phyloP scores from a whole-genome alignment of 2,797 vertebrate genomes.

The Crenichthys baileyi region DNA sequence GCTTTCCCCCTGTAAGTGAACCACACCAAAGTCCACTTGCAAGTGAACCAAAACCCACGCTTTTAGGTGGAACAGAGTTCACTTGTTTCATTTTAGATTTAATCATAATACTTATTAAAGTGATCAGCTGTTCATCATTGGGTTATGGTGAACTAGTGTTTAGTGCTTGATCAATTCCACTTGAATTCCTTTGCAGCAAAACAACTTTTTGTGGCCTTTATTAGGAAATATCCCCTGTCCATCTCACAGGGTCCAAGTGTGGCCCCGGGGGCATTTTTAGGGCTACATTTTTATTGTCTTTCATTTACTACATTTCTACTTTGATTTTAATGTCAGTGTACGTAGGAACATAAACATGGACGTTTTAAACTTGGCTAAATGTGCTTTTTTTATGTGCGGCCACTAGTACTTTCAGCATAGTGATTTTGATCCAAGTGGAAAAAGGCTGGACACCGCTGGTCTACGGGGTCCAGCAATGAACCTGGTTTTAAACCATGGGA shows the following conservation, averaged over 20 bases:
- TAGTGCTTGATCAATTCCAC: too few relatives aligned
- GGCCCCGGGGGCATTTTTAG: neutral
- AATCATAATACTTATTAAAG: neutral
- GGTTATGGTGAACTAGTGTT: too few relatives aligned
- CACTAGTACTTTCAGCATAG: neutral
- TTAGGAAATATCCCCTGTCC: neutral
- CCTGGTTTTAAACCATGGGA: slow-evolving; percentile 1
- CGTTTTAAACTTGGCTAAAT: neutral
- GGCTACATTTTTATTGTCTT: neutral
- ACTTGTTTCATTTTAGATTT: neutral
- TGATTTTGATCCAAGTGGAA: neutral
- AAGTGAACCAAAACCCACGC: neutral
- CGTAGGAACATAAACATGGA: neutral
- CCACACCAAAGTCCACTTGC: neutral
- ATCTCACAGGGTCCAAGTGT: neutral
- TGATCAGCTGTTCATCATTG: too few relatives aligned
- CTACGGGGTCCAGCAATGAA: neutral
- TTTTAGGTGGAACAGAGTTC: neutral
- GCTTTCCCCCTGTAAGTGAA: neutral
- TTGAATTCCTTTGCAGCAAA: neutral
- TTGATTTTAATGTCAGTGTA: neutral
- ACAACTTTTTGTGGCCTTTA: neutral
- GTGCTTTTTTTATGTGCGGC: neutral
- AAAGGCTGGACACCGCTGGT: neutral
- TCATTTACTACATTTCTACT: too few relatives aligned